Conservation (phyloP, 2,888 invertebrate genomes). For the Epinotia bilunana region DNA sequence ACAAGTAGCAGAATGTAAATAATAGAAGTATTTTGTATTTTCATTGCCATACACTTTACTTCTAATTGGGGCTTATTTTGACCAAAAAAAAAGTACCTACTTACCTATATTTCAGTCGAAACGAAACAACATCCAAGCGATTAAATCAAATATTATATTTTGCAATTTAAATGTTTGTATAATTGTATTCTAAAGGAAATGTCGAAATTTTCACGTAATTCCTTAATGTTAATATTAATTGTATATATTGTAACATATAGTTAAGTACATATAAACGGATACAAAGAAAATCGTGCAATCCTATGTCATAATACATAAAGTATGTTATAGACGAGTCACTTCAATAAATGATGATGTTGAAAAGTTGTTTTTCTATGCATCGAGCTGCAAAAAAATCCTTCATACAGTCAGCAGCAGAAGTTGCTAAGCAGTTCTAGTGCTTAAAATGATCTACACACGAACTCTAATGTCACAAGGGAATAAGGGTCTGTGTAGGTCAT, state of each 20-base stretch:
- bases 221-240: slow-evolving; percentile 44
- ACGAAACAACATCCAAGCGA: slow-evolving; percentile 4
- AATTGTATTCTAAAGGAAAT: slow-evolving; percentile 26
- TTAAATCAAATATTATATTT: slow-evolving; percentile 11
- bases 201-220: slow-evolving; percentile 38
- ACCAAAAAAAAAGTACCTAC: neutral
- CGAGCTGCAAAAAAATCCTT: neutral
- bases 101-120: neutral
- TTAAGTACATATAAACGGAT: slow-evolving; percentile 57
- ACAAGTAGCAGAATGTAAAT: slow-evolving; percentile 45
- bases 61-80: neutral
- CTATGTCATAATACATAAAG: slow-evolving; percentile 64
- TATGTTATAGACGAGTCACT: slow-evolving; percentile 71
- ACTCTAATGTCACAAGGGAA: too few species aligned
- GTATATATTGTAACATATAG: slow-evolving; percentile 50
- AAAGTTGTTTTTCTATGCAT: slow-evolving; percentile 50
- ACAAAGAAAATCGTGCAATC: slow-evolving; percentile 83
- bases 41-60: neutral
- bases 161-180: slow-evolving; percentile 25
- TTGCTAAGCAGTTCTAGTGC: too few species aligned
- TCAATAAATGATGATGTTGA: slow-evolving; percentile 75
- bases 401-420: too few species aligned
- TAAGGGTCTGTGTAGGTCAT: too few species aligned
- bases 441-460: too few species aligned
- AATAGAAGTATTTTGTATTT: neutral